phyloP scores from a whole-genome alignment of 2,888 invertebrate genomes.

The Polyploca ridens region DNA sequence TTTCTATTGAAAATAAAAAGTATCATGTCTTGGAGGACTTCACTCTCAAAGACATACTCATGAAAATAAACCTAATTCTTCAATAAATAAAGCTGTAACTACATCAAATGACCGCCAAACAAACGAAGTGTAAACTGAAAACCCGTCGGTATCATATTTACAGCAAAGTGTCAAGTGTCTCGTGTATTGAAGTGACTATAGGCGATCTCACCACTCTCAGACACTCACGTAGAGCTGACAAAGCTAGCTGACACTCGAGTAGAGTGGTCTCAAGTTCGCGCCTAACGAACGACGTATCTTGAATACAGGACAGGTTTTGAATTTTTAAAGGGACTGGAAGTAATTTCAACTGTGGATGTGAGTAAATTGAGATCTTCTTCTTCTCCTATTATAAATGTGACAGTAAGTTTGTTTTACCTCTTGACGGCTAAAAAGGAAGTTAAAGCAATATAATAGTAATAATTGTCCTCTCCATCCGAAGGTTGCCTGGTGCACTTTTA shows the following conservation, averaged over 20 bases:
- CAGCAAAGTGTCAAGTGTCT: slow-evolving; percentile 25
- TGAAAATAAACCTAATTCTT: background rate
- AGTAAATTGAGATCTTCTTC: no score
- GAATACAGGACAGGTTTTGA: background rate
- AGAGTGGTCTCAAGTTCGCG: slow-evolving; percentile 29
- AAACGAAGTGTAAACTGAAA: slow-evolving; percentile 18
- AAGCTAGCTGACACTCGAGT: slow-evolving; percentile 36
- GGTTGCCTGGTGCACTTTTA: no score
- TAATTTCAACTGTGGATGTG: no score
- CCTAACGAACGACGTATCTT: slow-evolving; percentile 30
- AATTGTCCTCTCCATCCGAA: no score
- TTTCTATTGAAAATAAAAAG: background rate
- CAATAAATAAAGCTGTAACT: background rate
- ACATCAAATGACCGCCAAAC: background rate
- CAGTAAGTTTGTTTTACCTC: no score
- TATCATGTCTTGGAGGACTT: background rate
- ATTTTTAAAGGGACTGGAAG: background rate
- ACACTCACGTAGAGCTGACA: slow-evolving; percentile 42
- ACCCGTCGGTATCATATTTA: slow-evolving; percentile 31
- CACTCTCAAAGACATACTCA: background rate
- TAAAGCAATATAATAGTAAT: no score
- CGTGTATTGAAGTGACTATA: slow-evolving; percentile 29
- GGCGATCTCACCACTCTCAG: slow-evolving; percentile 6
- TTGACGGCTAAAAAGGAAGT: no score
- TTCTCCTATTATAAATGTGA: no score